phyloP scores from a whole-genome alignment of 2,888 invertebrate species.

The Tineola bisselliella region DNA sequence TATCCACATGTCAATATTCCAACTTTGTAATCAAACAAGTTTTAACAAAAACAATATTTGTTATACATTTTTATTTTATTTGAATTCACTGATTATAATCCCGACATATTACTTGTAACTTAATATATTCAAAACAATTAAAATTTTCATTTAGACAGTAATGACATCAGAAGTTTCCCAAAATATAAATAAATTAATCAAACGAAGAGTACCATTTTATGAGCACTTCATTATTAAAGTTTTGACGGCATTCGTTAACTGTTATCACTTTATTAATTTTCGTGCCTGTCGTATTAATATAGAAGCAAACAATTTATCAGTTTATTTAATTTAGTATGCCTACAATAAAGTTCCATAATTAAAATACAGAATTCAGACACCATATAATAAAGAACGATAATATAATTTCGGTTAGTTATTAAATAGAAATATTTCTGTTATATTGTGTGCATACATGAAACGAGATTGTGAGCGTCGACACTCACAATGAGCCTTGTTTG shows the following conservation, averaged over 20 bases:
- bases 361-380: background rate
- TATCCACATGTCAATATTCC: too few species aligned
- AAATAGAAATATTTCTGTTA: too few species aligned
- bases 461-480: background rate
- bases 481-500: background rate
- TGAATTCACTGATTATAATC: too few species aligned
- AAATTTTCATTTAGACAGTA: background rate
- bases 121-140: too few species aligned
- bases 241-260: conserved; percentile 5
- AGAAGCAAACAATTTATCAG: conserved; percentile 11
- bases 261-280: conserved; percentile 12
- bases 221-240: conserved; percentile 1
- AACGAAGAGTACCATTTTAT: background rate
- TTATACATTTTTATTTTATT: too few species aligned
- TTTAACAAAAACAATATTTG: too few species aligned
- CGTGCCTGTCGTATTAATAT: conserved; percentile 7
- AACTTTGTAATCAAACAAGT: too few species aligned
- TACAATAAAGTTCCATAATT: background rate
- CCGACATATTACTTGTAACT: too few species aligned
- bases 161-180: background rate
- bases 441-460: too few species aligned
- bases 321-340: background rate
- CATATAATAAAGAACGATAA: background rate
- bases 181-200: background rate
- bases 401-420: background rate